These are phyloP conservation scores for Odontamblyopus rebecca DNA, from an alignment of 2,797 vertebrate genomes.

Conservation along the genomic window DNA sequence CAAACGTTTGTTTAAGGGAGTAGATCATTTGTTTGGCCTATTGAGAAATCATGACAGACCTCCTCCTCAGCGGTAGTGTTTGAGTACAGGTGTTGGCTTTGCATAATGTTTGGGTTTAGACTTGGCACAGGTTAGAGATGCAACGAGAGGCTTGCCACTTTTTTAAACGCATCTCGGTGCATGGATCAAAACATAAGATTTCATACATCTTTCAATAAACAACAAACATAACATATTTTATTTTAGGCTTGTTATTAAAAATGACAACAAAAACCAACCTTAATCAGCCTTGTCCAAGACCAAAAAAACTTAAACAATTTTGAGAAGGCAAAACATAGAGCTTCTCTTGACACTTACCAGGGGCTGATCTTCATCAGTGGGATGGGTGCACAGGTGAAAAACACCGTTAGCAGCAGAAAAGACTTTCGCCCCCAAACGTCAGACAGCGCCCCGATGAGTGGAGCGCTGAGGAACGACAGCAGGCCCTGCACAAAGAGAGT, in stretches of 20 bases:
- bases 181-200: too few relatives aligned
- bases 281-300: too few relatives aligned
- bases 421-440: constrained; percentile 95
- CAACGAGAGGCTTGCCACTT: too few relatives aligned
- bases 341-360: constrained; percentile 74
- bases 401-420: constrained; percentile 91
- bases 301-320: neutral
- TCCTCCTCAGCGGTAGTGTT: neutral
- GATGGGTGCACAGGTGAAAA: constrained; percentile 92
- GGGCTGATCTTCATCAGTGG: constrained; percentile 95
- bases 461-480: constrained; percentile 91
- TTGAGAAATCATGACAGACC: neutral
- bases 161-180: too few relatives aligned
- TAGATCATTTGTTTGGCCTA: neutral
- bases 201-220: too few relatives aligned
- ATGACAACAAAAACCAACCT: too few relatives aligned
- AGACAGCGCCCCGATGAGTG: constrained; percentile 89
- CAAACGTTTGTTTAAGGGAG: neutral
- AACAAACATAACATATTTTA: too few relatives aligned
- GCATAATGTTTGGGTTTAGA: neutral
- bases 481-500: constrained; percentile 74
- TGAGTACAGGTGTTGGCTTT: too few relatives aligned
- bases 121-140: neutral
- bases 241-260: too few relatives aligned
- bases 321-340: neutral